These are phyloP conservation scores for Microplitis mediator DNA, from an alignment of 1,140 invertebrate species.

Conservation along the genomic window DNA sequence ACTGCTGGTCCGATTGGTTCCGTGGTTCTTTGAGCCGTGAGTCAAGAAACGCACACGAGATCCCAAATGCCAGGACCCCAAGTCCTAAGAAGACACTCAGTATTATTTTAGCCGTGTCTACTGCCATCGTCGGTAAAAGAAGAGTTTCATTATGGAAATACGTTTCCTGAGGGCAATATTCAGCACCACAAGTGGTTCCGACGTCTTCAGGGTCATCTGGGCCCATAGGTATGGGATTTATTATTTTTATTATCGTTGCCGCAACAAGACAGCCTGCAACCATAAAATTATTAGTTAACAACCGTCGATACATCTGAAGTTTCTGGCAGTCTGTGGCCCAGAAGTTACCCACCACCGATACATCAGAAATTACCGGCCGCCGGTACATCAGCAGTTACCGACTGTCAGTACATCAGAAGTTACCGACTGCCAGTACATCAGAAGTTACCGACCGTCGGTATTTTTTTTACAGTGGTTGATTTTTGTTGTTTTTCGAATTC, in stretches of 20 bases:
- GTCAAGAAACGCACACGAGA: constrained; percentile 64
- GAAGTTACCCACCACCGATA: no score
- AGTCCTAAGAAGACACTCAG: constrained; percentile 65
- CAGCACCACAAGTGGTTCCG: constrained; percentile 49
- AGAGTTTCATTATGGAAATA: constrained; percentile 49
- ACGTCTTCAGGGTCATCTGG: constrained; percentile 35
- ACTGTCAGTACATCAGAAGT: no score
- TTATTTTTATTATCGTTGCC: constrained; percentile 47
- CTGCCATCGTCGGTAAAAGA: constrained; percentile 53
- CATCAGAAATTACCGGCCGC: no score
- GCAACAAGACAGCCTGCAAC: constrained; percentile 49
- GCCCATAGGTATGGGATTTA: constrained; percentile 32
- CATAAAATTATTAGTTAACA: background rate
- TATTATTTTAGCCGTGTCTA: constrained; percentile 57
- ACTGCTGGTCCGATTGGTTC: constrained; percentile 44
- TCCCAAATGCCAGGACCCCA: constrained; percentile 60
- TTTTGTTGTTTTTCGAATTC: background rate
- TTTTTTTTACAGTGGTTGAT: no score
- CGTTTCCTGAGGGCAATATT: constrained; percentile 51
- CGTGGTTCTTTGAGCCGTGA: constrained; percentile 56
- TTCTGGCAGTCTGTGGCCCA: no score
- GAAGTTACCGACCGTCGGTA: no score
- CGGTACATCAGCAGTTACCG: no score
- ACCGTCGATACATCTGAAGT: no score
- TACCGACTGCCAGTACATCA: no score